Evolutionary conservation across 1,140 invertebrate genomes (phyloP).

Genomic region (Drosophila virilis): DNA sequence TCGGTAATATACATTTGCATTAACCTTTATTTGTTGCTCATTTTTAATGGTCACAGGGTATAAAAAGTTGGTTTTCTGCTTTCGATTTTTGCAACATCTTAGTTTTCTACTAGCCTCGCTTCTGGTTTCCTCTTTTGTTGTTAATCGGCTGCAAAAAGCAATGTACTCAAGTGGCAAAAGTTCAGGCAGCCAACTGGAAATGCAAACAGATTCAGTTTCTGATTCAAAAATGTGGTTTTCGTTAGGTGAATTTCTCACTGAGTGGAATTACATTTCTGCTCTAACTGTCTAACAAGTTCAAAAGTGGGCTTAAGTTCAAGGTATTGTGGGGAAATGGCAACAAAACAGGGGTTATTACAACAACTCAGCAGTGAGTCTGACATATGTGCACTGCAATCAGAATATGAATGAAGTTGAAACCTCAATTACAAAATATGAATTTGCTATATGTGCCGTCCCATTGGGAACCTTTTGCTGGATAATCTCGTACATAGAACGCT

Average conservation of each 20-base stretch:
- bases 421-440: slow-evolving; percentile 6
- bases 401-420: not conserved
- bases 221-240: slow-evolving; percentile 32
- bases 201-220: slow-evolving; percentile 53
- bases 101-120: slow-evolving; percentile 40
- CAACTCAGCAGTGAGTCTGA: not conserved
- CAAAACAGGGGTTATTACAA: not conserved
- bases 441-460: not conserved
- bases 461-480: not conserved
- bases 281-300: slow-evolving; percentile 16
- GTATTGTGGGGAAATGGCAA: not conserved
- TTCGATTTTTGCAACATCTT: slow-evolving; percentile 42
- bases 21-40: too few relatives aligned
- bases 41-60: slow-evolving; percentile 1
- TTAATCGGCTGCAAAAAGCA: slow-evolving; percentile 76
- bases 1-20: too few relatives aligned
- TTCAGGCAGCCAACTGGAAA: slow-evolving; percentile 61
- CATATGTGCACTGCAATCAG: not conserved
- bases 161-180: slow-evolving; percentile 74
- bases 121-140: slow-evolving; percentile 43
- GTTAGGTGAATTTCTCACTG: slow-evolving; percentile 5
- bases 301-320: slow-evolving; percentile 3
- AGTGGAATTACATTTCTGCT: not conserved
- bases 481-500: too few relatives aligned
- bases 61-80: not conserved